Evolutionary conservation across 2,113 vertebrate species (phyloP).

Genomic region (Fregetta grallaria): DNA sequence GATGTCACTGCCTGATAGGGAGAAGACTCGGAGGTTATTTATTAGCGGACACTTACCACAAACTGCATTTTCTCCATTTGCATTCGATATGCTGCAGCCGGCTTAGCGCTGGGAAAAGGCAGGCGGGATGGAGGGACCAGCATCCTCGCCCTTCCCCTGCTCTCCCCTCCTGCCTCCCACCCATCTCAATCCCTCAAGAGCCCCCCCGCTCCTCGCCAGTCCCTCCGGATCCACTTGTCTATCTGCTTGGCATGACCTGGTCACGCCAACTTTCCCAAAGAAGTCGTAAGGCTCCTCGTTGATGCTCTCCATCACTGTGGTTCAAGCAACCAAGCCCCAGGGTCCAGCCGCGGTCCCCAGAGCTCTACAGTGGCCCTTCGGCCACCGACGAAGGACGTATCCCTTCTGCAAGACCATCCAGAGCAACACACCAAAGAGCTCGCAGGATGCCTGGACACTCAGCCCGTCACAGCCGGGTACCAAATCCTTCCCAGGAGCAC

Average conservation of each 20-base stretch:
- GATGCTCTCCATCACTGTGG: not conserved
- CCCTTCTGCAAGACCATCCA: not conserved
- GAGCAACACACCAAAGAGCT: not conserved
- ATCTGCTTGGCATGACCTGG: not conserved
- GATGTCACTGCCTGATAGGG: slow-evolving; percentile 77
- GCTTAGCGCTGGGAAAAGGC: not conserved
- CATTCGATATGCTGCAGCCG: slow-evolving; percentile 23
- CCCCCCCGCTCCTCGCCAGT: fast-evolving
- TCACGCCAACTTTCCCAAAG: not conserved
- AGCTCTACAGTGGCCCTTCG: fast-evolving
- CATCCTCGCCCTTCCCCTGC: not conserved
- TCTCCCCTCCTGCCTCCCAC: not conserved
- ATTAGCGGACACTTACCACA: slow-evolving; percentile 76
- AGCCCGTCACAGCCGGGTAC: fast-evolving
- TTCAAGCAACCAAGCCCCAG: not conserved
- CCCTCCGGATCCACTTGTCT: not conserved
- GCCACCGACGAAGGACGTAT: not conserved
- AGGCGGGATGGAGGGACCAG: not conserved
- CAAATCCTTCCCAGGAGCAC: not conserved
- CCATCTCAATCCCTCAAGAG: not conserved
- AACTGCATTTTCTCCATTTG: slow-evolving; percentile 74
- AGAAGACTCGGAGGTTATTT: slow-evolving; percentile 75
- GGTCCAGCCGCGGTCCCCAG: not conserved
- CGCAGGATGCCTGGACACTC: not conserved
- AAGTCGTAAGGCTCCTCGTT: fast-evolving